These are phyloP conservation scores for Ciconia maguari DNA, from an alignment of 2,113 vertebrate genomes.

Conservation along the genomic window DNA sequence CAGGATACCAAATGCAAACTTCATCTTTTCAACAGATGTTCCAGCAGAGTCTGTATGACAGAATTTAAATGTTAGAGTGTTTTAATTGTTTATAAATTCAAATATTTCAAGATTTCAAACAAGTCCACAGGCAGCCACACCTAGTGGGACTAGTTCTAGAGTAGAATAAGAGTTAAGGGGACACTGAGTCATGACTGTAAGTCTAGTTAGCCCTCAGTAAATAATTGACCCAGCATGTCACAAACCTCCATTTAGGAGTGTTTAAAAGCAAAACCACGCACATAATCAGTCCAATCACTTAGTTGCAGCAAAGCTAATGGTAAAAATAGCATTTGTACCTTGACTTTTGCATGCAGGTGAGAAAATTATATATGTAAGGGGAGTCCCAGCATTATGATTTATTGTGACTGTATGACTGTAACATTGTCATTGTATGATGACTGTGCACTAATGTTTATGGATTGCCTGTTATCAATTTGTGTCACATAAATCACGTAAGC, in stretches of 20 bases:
- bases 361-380: not conserved
- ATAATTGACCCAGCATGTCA: not conserved
- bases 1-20: not conserved
- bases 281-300: not conserved
- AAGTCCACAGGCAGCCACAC: not conserved
- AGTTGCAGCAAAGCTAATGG: not conserved
- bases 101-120: not conserved
- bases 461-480: not conserved
- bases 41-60: fast-evolving
- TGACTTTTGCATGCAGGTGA: not conserved
- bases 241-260: not conserved
- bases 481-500: not conserved
- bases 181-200: not conserved
- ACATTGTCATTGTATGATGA: not conserved
- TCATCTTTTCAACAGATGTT: not conserved
- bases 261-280: not conserved
- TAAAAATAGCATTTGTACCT: not conserved
- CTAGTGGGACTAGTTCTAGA: not conserved
- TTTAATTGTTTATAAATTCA: not conserved
- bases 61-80: not conserved
- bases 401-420: not conserved
- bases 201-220: not conserved
- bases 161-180: not conserved
- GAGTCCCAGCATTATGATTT: not conserved
- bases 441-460: not conserved